A percentile compares a stretch with the other conserved stretches of the same genome.
phyloP scores from a whole-genome alignment of 2,797 vertebrate species.

The Ibycter americanus region DNA sequence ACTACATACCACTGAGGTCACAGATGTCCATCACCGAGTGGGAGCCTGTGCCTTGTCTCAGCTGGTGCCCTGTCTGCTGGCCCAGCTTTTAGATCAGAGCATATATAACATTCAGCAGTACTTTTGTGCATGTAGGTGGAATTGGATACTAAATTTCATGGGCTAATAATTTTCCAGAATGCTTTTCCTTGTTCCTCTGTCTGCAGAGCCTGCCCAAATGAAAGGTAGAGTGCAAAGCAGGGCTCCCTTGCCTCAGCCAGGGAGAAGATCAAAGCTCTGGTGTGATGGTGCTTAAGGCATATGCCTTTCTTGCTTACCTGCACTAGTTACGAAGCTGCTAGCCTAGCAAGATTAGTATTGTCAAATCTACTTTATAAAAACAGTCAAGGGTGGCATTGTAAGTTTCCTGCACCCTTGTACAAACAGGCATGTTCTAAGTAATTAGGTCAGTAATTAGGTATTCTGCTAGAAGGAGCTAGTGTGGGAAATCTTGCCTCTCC shows the following conservation, averaged over 20 bases:
- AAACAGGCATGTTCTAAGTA: neutral
- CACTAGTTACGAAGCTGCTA: neutral
- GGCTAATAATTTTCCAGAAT: neutral
- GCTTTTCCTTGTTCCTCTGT: neutral
- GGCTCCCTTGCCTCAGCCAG: neutral
- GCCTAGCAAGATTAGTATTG: neutral
- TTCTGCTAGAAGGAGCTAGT: neutral
- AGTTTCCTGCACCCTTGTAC: neutral
- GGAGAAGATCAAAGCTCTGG: neutral
- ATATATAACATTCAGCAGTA: neutral
- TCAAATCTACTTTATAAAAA: neutral
- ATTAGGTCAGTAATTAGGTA: neutral
- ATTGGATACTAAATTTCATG: neutral
- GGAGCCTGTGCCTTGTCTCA: neutral
- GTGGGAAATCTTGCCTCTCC: neutral
- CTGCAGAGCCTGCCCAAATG: neutral
- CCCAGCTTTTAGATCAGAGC: neutral
- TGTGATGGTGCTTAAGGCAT: neutral
- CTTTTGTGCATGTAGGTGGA: neutral
- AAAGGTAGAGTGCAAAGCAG: neutral
- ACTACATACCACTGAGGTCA: neutral
- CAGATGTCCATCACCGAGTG: accelerated
- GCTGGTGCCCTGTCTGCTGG: neutral
- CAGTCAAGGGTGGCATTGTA: neutral
- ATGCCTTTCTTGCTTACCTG: neutral